Percentiles rank a stretch among this genome's conserved stretches.
Conservation (phyloP, 64 coral and sea anemone species). For the Catalaphyllia jardinei region DNA sequence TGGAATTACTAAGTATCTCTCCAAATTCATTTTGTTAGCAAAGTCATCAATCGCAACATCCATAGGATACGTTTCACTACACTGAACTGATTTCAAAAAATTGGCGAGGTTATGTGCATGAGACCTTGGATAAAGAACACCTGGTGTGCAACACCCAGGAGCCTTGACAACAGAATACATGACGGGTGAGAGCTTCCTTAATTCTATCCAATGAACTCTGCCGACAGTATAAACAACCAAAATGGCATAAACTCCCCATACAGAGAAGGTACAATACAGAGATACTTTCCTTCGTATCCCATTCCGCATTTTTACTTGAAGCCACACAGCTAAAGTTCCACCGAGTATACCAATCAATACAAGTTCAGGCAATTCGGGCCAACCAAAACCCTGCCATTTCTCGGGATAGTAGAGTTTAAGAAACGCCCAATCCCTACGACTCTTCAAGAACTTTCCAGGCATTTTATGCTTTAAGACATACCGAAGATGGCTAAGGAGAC, state of each 20-base stretch:
- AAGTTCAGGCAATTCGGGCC: conserved; percentile 82
- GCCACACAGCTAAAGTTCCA: conserved; percentile 26
- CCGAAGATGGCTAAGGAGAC: conserved; percentile 54
- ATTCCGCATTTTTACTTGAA: not conserved
- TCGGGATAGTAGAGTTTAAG: conserved; percentile 97
- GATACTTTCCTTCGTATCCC: not conserved
- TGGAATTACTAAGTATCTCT: conserved; percentile 70
- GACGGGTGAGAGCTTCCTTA: conserved; percentile 68
- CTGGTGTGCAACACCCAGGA: conserved; percentile 81
- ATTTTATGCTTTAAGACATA: conserved; percentile 71
- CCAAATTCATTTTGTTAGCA: conserved; percentile 33
- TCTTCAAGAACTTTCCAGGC: conserved; percentile 61
- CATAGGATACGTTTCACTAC: conserved; percentile 69
- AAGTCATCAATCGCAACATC: conserved; percentile 91
- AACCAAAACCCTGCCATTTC: conserved; percentile 92
- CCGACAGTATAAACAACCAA: conserved; percentile 66
- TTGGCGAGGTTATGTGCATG: conserved; percentile 30
- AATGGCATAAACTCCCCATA: conserved; percentile 7
- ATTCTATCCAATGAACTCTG: conserved; percentile 82
- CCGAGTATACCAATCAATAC: conserved; percentile 56
- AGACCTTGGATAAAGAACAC: conserved; percentile 65
- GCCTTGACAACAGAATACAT: conserved; percentile 66
- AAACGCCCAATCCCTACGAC: conserved; percentile 65
- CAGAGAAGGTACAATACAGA: conserved; percentile 1
- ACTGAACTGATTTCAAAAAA: conserved; percentile 63